Evolutionary conservation across 2,888 invertebrate genomes (phyloP).

Genomic region (Dione juno): DNA sequence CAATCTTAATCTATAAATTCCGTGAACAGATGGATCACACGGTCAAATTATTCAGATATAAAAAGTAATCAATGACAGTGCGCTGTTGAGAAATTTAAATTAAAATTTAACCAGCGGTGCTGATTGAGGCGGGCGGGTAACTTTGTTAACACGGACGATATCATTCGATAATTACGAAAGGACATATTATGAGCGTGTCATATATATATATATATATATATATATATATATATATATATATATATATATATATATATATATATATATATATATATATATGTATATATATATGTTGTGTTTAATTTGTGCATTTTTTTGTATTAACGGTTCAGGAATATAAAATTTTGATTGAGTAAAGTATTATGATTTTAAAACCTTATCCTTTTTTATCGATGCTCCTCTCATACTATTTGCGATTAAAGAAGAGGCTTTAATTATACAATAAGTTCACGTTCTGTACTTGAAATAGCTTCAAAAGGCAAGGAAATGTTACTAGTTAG

Average conservation of each 20-base stretch:
- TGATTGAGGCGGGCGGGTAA: conserved; percentile 14
- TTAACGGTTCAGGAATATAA: too few species aligned
- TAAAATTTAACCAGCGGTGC: conserved; percentile 20
- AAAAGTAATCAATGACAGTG: neutral
- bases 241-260: too few species aligned
- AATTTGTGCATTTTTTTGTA: neutral
- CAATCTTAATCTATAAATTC: neutral
- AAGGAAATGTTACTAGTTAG: too few species aligned
- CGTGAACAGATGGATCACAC: neutral
- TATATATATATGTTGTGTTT: neutral
- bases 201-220: neutral
- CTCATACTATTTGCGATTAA: too few species aligned
- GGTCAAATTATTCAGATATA: conserved; percentile 7
- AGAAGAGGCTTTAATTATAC: too few species aligned
- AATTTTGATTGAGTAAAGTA: too few species aligned
- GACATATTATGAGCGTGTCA: conserved; percentile 2
- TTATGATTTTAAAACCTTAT: too few species aligned
- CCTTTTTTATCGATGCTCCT: too few species aligned
- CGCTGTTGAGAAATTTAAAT: conserved; percentile 21
- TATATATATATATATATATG: too few species aligned
- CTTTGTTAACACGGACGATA: conserved; percentile 22
- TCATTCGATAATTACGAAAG: conserved; percentile 17
- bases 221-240: too few species aligned
- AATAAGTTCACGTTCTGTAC: too few species aligned
- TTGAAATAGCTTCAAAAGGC: too few species aligned